Conservation (phyloP, 2,888 invertebrate species). For the Nomada flava region DNA sequence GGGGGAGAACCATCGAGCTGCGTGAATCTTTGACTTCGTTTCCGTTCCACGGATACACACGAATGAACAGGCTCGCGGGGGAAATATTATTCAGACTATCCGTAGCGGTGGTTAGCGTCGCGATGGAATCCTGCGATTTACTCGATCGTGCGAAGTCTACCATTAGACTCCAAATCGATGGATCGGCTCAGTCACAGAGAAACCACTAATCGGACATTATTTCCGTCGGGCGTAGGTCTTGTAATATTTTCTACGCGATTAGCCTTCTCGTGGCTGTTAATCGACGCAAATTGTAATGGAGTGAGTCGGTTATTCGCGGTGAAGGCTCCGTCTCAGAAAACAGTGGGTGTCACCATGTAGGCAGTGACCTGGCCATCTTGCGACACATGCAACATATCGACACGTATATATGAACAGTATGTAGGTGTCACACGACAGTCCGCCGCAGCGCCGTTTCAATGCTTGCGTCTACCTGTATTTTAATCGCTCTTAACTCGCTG, state of each 20-base stretch:
- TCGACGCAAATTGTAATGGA: slow-evolving; percentile 60
- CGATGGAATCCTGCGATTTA: background rate
- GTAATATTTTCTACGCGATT: slow-evolving; percentile 18
- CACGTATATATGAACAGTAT: slow-evolving; percentile 28
- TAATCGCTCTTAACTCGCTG: slow-evolving; percentile 57
- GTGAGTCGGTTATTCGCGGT: slow-evolving; percentile 36
- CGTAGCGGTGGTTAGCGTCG: background rate
- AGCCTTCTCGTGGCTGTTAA: slow-evolving; percentile 56
- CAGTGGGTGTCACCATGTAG: slow-evolving; percentile 77
- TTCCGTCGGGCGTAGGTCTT: background rate
- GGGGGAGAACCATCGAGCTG: background rate
- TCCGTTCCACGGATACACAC: background rate
- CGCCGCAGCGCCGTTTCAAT: slow-evolving; percentile 16
- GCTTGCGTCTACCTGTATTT: slow-evolving; percentile 54
- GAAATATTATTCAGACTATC: background rate
- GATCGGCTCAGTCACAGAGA: slow-evolving; percentile 14
- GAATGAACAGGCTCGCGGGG: background rate
- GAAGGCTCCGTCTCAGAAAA: slow-evolving; percentile 52
- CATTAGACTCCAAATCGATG: background rate
- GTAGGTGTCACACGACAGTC: slow-evolving; percentile 63
- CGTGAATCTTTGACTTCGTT: slow-evolving; percentile 7
- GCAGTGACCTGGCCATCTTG: slow-evolving; percentile 77
- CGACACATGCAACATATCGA: slow-evolving; percentile 69
- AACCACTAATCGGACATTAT: background rate
- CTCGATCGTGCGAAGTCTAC: background rate